phyloP scores from a whole-genome alignment of 2,113 vertebrate genomes.

The Grallaria varia region DNA sequence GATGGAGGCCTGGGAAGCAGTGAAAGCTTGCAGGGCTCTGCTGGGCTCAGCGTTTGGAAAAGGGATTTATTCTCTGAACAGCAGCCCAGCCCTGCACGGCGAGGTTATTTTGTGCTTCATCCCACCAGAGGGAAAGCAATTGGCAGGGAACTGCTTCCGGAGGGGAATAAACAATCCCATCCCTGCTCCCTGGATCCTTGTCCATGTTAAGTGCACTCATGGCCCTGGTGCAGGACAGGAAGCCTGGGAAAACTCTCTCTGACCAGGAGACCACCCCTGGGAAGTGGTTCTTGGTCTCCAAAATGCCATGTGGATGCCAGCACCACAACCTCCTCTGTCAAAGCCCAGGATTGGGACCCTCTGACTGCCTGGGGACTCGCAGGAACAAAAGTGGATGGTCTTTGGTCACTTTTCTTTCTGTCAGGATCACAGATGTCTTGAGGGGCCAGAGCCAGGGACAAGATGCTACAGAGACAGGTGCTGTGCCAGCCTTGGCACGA shows the following conservation, averaged over 20 bases:
- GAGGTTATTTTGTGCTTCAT: neutral
- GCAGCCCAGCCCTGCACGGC: neutral
- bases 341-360: neutral
- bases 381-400: neutral
- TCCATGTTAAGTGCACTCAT: rapidly evolving
- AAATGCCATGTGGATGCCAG: neutral
- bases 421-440: neutral
- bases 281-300: rapidly evolving
- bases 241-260: neutral
- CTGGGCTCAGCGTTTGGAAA: neutral
- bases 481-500: rapidly evolving
- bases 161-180: rapidly evolving
- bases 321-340: neutral
- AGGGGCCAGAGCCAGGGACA: neutral
- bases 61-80: neutral
- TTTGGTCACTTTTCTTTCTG: neutral
- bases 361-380: neutral
- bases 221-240: neutral
- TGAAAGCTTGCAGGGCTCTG: neutral
- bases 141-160: neutral
- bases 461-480: neutral
- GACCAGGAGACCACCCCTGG: too few relatives aligned
- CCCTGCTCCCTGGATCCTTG: neutral
- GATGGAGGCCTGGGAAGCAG: neutral
- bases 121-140: neutral